A percentile compares a stretch with the other conserved stretches of the same genome.
Conservation (phyloP, 1,140 invertebrate species). For the Tachypleus tridentatus region DNA sequence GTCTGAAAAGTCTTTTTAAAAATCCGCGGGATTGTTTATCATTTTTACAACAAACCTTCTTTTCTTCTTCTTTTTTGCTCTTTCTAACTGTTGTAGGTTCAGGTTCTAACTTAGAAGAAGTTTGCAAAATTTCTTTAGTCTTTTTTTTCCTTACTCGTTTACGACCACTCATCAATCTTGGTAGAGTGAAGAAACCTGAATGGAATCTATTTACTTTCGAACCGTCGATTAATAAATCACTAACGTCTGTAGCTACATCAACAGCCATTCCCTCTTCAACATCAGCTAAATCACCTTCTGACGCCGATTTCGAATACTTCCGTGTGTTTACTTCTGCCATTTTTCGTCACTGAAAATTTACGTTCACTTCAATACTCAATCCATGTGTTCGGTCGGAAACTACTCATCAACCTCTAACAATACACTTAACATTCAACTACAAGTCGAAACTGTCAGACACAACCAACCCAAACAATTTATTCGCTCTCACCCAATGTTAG, state of each 20-base stretch:
- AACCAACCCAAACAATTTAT: no score
- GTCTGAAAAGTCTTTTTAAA: conserved; percentile 7
- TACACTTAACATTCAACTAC: no score
- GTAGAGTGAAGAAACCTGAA: conserved; percentile 14
- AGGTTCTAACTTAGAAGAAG: conserved; percentile 4
- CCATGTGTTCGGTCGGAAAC: no score
- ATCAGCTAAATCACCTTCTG: conserved; percentile 14
- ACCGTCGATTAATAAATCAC: neutral
- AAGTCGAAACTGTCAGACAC: no score
- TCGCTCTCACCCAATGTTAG: no score
- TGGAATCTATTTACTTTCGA: neutral
- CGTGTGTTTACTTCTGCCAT: no score
- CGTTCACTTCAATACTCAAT: no score
- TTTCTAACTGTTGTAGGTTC: neutral
- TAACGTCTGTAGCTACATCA: neutral
- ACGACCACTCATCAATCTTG: conserved; percentile 15
- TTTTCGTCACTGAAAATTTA: no score
- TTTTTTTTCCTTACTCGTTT: conserved; percentile 9
- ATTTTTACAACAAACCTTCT: neutral
- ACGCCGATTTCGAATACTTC: neutral
- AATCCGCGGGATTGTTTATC: conserved; percentile 6
- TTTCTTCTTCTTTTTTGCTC: neutral
- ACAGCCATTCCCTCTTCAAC: conserved; percentile 4
- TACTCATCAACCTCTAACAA: no score
- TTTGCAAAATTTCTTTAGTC: conserved; percentile 11